phyloP scores from a whole-genome alignment of 2,797 vertebrate species.

The Acrossocheilus wenchowensis region DNA sequence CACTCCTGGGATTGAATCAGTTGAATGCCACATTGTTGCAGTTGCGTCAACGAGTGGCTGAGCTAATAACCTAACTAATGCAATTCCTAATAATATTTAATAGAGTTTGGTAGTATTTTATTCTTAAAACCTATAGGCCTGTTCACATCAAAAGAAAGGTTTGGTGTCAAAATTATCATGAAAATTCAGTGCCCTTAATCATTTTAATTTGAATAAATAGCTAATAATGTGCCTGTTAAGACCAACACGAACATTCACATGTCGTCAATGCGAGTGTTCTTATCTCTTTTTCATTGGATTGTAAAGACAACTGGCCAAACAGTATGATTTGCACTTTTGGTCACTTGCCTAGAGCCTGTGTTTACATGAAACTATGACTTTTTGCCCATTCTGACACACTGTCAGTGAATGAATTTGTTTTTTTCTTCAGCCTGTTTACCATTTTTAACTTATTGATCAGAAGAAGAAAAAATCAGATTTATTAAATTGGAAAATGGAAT shows the following conservation, averaged over 20 bases:
- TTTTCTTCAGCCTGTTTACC: background rate
- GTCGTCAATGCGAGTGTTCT: background rate
- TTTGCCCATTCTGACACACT: background rate
- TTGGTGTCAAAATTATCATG: no score
- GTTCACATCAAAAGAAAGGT: background rate
- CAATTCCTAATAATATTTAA: background rate
- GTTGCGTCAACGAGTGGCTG: background rate
- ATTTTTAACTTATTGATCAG: background rate
- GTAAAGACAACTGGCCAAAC: no score
- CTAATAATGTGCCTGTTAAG: background rate
- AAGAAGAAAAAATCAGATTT: background rate
- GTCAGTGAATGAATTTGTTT: background rate
- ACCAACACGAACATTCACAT: background rate
- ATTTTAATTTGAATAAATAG: background rate
- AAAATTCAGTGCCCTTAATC: background rate
- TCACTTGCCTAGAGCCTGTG: no score
- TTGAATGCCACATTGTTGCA: background rate
- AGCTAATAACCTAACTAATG: background rate
- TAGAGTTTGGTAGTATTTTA: background rate
- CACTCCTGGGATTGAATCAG: background rate
- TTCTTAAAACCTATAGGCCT: background rate
- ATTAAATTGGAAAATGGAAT: background rate
- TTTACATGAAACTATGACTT: no score
- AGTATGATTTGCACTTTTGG: no score
- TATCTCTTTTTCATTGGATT: no score